Percentiles rank a stretch among this genome's conserved stretches.
Conservation (phyloP, 1,140 invertebrate genomes). For the Drosophila navojoa region DNA sequence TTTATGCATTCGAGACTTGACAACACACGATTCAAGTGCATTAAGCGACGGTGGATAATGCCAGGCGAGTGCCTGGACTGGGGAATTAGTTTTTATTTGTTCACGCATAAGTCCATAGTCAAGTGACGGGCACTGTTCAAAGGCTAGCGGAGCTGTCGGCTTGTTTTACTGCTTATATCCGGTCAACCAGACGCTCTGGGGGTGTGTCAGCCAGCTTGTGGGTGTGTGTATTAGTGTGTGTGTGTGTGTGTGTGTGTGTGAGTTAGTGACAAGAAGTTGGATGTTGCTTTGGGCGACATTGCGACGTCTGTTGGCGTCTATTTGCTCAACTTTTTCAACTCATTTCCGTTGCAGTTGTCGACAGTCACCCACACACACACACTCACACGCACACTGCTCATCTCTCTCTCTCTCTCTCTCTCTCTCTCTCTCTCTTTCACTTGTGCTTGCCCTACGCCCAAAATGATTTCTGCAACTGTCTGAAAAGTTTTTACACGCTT, state of each 20-base stretch:
- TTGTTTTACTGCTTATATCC: conserved; percentile 79
- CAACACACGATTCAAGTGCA: conserved; percentile 17
- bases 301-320: conserved; percentile 64
- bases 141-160: conserved; percentile 53
- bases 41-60: neutral
- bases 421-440: conserved; percentile 3
- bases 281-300: conserved; percentile 47
- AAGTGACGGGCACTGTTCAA: conserved; percentile 22
- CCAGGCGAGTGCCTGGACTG: neutral
- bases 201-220: neutral
- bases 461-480: conserved; percentile 80
- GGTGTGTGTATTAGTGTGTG: too few relatives aligned
- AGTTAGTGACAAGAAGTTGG: conserved; percentile 14
- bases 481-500: conserved; percentile 70
- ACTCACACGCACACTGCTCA: too few relatives aligned
- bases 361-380: conserved; percentile 41
- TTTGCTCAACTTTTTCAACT: conserved; percentile 81
- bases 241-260: neutral
- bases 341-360: conserved; percentile 75
- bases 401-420: neutral
- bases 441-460: conserved; percentile 22
- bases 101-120: conserved; percentile 17
- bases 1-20: conserved; percentile 25
- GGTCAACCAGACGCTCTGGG: conserved; percentile 33
- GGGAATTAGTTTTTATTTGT: conserved; percentile 48